Evolutionary conservation across 2,113 vertebrate genomes (phyloP).

Genomic region (Dipodomys merriami): DNA sequence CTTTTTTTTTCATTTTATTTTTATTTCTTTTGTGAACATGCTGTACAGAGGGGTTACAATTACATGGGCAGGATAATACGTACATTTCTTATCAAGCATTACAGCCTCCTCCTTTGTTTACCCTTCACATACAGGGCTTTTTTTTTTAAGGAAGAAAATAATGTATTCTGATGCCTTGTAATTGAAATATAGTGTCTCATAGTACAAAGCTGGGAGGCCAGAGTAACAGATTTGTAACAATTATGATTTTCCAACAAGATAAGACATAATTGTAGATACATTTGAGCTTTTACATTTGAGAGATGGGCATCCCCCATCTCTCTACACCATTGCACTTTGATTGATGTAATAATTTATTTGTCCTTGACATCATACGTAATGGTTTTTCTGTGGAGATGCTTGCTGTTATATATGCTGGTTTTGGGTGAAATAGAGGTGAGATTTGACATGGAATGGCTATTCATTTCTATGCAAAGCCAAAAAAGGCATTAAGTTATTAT

Average conservation of each 20-base stretch:
- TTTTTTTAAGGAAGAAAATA: constrained; percentile 30
- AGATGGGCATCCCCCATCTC: constrained; percentile 75
- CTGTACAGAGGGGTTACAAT: too few species aligned
- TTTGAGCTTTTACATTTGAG: constrained; percentile 67
- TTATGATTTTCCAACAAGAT: constrained; percentile 80
- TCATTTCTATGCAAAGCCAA: constrained; percentile 84
- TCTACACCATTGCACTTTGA: constrained; percentile 79
- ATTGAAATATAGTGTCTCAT: neutral
- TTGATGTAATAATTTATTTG: constrained; percentile 82
- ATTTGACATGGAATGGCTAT: constrained; percentile 85
- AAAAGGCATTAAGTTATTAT: constrained; percentile 84
- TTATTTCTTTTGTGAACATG: too few species aligned
- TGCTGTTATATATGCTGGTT: constrained; percentile 80
- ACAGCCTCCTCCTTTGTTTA: too few species aligned
- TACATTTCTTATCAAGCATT: too few species aligned
- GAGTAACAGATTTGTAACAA: constrained; percentile 26
- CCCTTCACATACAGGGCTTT: too few species aligned
- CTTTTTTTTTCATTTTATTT: too few species aligned
- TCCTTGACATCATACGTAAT: constrained; percentile 82
- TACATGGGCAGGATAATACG: too few species aligned
- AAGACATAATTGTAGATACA: constrained; percentile 81
- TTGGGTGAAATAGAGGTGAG: constrained; percentile 83
- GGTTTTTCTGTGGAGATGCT: constrained; percentile 82
- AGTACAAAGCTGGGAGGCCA: neutral
- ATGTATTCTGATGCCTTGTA: constrained; percentile 14